phyloP scores from a whole-genome alignment of 2,888 invertebrate genomes.

The Dysmachus trigonus region DNA sequence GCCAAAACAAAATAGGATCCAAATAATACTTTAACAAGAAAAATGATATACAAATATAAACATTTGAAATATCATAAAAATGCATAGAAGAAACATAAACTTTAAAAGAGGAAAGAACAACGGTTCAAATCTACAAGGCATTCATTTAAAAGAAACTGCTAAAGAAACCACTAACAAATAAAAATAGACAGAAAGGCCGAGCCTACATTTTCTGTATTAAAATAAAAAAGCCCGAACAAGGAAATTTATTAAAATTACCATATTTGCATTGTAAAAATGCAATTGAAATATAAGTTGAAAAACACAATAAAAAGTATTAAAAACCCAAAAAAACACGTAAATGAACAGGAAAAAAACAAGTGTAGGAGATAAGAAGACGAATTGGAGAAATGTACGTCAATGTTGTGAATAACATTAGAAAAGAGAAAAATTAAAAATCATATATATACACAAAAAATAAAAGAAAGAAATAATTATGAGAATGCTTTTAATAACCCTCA shows the following conservation, averaged over 20 bases:
- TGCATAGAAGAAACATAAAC: background rate
- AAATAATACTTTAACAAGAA: background rate
- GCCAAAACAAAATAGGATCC: background rate
- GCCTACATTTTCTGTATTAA: background rate
- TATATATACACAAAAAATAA: constrained; percentile 41
- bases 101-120: background rate
- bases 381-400: constrained; percentile 37
- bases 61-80: background rate
- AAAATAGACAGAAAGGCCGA: background rate
- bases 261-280: background rate
- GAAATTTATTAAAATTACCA: background rate
- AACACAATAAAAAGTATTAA: background rate
- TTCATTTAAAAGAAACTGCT: background rate
- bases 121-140: no score
- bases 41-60: background rate
- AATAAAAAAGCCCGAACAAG: background rate
- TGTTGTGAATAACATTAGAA: constrained; percentile 44
- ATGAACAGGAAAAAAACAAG: background rate
- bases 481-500: background rate
- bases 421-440: constrained; percentile 33
- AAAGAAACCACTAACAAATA: background rate
- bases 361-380: background rate
- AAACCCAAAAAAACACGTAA: background rate
- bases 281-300: background rate
- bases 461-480: constrained; percentile 29